A percentile compares a stretch with the other conserved stretches of the same genome.
Conservation (phyloP, 2,113 vertebrate genomes). For the Thermophis baileyi region DNA sequence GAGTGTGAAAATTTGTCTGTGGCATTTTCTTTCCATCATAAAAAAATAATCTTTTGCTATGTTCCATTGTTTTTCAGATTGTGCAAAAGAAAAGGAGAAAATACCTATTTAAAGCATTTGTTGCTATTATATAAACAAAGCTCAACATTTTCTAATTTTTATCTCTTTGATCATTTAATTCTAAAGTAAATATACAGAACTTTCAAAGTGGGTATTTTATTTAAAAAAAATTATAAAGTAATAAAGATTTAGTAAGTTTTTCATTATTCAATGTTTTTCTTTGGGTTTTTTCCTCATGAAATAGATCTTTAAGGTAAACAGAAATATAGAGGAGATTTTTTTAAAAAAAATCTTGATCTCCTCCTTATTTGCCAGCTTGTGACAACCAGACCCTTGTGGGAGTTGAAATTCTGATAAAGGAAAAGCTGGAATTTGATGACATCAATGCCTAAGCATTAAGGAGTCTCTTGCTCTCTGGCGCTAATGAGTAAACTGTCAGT, state of each 20-base stretch:
- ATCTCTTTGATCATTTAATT: background rate
- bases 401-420: conserved; percentile 5
- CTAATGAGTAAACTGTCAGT: background rate
- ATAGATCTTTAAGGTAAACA: background rate
- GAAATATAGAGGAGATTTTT: background rate
- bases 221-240: background rate
- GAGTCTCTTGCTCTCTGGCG: background rate
- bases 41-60: background rate
- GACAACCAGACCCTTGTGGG: background rate
- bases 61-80: background rate
- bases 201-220: background rate
- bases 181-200: background rate
- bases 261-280: background rate
- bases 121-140: background rate
- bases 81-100: conserved; percentile 4
- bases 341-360: background rate
- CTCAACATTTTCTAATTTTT: background rate
- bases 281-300: background rate
- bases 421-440: conserved; percentile 11
- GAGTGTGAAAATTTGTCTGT: background rate
- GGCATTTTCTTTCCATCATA: background rate
- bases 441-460: conserved; percentile 6
- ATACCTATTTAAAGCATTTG: background rate
- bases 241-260: background rate
- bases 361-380: background rate